Evolutionary conservation across 1,140 invertebrate genomes (phyloP).

Genomic region (Aradophagus sp.): DNA sequence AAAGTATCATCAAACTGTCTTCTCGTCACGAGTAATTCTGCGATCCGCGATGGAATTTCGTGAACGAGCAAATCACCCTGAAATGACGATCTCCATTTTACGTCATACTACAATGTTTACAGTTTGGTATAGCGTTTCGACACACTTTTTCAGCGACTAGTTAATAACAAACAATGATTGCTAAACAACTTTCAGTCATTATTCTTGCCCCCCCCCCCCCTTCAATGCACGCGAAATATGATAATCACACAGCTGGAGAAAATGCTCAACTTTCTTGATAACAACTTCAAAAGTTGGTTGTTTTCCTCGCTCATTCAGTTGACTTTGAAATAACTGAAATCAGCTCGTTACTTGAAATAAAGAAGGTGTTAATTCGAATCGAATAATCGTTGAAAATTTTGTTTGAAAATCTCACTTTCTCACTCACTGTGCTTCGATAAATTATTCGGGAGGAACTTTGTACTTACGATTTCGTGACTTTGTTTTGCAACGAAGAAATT

Average conservation of each 20-base stretch:
- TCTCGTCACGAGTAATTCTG: constrained; percentile 23
- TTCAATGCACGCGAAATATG: constrained; percentile 24
- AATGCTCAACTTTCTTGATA: constrained; percentile 37
- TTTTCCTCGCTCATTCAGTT: too few relatives aligned
- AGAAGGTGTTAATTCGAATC: too few relatives aligned
- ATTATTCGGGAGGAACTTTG: too few relatives aligned
- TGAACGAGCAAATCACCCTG: constrained; percentile 16
- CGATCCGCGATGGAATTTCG: constrained; percentile 46
- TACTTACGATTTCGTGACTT: too few relatives aligned
- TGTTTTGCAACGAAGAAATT: too few relatives aligned
- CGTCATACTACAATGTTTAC: constrained; percentile 20
- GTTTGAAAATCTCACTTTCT: too few relatives aligned
- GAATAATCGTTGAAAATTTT: too few relatives aligned
- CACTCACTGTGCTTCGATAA: too few relatives aligned
- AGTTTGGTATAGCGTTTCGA: constrained; percentile 20
- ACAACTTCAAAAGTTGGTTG: constrained; percentile 1
- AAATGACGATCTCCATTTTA: constrained; percentile 19
- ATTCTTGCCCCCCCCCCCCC: too few relatives aligned
- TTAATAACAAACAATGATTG: constrained; percentile 27
- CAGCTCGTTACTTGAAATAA: too few relatives aligned
- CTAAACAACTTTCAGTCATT: constrained; percentile 6
- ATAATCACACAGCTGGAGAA: constrained; percentile 24
- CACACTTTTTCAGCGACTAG: constrained; percentile 11
- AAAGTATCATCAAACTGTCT: constrained; percentile 51
- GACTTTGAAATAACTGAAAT: too few relatives aligned